Base-by-base conservation (phyloP, 2,888 invertebrate genomes). In the Eucriotettix oculatus region DNA sequence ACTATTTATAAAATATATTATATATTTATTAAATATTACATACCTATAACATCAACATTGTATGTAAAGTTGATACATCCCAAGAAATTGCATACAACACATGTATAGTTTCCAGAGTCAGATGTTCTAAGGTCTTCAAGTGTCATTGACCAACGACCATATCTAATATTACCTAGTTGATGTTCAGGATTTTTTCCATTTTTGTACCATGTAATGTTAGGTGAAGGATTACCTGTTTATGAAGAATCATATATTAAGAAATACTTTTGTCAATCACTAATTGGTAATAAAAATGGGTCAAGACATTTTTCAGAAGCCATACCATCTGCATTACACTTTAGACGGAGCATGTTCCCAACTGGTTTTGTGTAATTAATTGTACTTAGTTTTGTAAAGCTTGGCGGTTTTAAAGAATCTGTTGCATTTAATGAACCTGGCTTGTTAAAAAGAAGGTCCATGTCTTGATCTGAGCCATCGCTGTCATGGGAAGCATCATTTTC, bases 71-170 rank as follows among this genome's bases (percentile, higher is more conserved):
- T 79, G 62, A 92, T 85, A 68, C 88, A 87, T 1, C 90, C 95
- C 59, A 85, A 74, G 11, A 76, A 73, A 71, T 97, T 98, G 73
- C 88, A 88, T 10, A 93, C 86, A 54, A 82, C 76, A 70, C 98
- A 98, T 0, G 86, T 90, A 71, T 96, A 98, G 67, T 86, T 84
- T 1, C 92, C 97, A 61, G 83, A 82, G 70, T 98, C 98, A 42
- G 82, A 80, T 10, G 85, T 83, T 1, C 90, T 85, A 53, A 91
- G 76, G 69, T 95, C 92, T 65, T 90, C 89, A 66, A 97, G 75
- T 10, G 78, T 75, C 60, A 93, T 76, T 0, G 81, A 79, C 86
- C 87, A 89, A 67, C 83, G 85, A n/a, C 79, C 79, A 66, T 77
- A 80, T n/a, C 78, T 78, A 1, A 85, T 79, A 44, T 78, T 78